These are phyloP conservation scores for Pyrrhia umbra DNA, from an alignment of 2,888 invertebrate species.

Conservation along the genomic window DNA sequence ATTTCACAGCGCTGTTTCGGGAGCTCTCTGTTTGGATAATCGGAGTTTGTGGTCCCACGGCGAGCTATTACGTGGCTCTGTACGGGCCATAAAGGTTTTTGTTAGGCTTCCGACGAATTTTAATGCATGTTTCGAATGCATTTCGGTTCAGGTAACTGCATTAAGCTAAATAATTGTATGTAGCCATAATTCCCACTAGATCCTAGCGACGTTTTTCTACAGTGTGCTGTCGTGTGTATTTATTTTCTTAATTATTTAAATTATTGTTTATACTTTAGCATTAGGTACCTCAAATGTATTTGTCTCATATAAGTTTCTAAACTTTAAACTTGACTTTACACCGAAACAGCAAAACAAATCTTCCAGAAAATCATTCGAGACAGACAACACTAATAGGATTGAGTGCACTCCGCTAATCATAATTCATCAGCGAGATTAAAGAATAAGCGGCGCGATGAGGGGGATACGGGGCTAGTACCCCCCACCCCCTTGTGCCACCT, in stretches of 20 bases:
- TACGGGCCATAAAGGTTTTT: slow-evolving; percentile 86
- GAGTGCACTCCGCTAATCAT: slow-evolving; percentile 90
- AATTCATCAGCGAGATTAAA: slow-evolving; percentile 90
- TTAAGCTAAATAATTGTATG: slow-evolving; percentile 71
- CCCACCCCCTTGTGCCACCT: slow-evolving; percentile 40
- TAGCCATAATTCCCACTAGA: slow-evolving; percentile 59
- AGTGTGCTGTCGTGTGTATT: neutral
- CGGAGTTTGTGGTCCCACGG: slow-evolving; percentile 90
- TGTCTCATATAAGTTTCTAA: neutral
- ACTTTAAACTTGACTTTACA: slow-evolving; percentile 13
- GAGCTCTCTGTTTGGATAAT: slow-evolving; percentile 87
- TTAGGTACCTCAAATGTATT: neutral
- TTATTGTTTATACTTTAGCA: too few species aligned
- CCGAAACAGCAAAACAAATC: slow-evolving; percentile 73
- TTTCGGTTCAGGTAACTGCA: slow-evolving; percentile 74
- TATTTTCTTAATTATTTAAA: neutral
- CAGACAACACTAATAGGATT: slow-evolving; percentile 85
- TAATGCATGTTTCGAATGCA: slow-evolving; percentile 84
- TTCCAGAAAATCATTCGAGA: slow-evolving; percentile 72
- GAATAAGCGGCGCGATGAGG: slow-evolving; percentile 84
- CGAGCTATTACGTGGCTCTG: slow-evolving; percentile 83
- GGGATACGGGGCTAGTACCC: slow-evolving; percentile 60
- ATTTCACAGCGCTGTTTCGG: slow-evolving; percentile 87
- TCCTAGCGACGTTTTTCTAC: slow-evolving; percentile 13
- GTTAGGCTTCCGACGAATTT: slow-evolving; percentile 81